Conservation (phyloP, 1,140 invertebrate genomes). For the Hyles euphorbiae region DNA sequence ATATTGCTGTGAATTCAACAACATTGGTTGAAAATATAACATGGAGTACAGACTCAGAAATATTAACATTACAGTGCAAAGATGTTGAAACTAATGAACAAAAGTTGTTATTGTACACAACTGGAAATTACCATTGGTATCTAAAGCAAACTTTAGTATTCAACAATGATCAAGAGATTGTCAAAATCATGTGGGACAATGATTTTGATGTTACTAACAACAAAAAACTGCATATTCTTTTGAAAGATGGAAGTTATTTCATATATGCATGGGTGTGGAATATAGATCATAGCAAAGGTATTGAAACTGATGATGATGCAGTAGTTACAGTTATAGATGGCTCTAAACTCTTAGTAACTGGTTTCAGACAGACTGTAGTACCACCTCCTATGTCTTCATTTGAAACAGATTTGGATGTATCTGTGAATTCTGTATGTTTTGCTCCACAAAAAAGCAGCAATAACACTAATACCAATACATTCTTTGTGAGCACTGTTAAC, state of each 20-base stretch:
- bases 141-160: constrained; percentile 84
- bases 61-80: constrained; percentile 80
- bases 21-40: constrained; percentile 78
- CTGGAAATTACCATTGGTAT: constrained; percentile 94
- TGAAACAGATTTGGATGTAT: constrained; percentile 73
- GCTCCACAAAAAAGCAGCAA: constrained; percentile 47
- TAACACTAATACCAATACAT: constrained; percentile 60
- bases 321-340: constrained; percentile 88
- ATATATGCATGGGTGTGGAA: constrained; percentile 80
- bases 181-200: constrained; percentile 80
- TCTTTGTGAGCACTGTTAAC: constrained; percentile 48
- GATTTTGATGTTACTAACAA: constrained; percentile 69
- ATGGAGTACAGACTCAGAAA: constrained; percentile 89
- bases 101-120: constrained; percentile 85
- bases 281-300: constrained; percentile 76
- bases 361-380: constrained; percentile 82
- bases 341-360: constrained; percentile 82
- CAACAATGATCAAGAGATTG: constrained; percentile 61
- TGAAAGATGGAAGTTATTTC: constrained; percentile 74
- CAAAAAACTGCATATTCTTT: constrained; percentile 78
- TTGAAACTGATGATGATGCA: constrained; percentile 72
- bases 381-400: constrained; percentile 90
- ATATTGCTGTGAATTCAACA: constrained; percentile 78
- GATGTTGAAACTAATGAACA: constrained; percentile 47
- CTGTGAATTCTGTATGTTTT: constrained; percentile 80